These are phyloP conservation scores for Megaceryle maxima DNA, from an alignment of 2,113 vertebrate genomes.

Conservation along the genomic window DNA sequence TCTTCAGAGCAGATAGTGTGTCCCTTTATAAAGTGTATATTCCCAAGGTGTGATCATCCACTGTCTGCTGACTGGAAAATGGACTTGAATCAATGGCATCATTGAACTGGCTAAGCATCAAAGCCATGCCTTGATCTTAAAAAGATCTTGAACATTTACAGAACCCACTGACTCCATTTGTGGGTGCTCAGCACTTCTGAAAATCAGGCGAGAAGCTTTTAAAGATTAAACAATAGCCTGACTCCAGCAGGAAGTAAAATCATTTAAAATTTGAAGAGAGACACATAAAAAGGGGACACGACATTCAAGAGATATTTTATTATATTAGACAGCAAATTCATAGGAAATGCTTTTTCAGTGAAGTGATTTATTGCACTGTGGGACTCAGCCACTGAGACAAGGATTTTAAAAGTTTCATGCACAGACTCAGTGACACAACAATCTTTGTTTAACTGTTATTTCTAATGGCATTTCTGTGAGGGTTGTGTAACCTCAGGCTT, in stretches of 20 bases:
- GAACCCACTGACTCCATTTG: not conserved
- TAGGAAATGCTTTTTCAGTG: conserved; percentile 29
- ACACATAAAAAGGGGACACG: conserved; percentile 38
- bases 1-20: not conserved
- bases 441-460: not conserved
- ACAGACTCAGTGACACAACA: not conserved
- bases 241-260: conserved; percentile 28
- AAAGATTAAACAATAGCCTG: not conserved
- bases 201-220: conserved; percentile 16
- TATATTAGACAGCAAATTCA: conserved; percentile 30
- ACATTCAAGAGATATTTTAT: conserved; percentile 51
- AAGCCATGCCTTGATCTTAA: not conserved
- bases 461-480: not conserved
- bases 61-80: not conserved
- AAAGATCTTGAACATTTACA: not conserved
- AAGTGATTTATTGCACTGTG: conserved; percentile 10
- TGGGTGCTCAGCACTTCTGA: conserved; percentile 35
- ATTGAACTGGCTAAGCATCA: not conserved
- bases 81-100: not conserved
- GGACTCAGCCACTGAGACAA: not conserved
- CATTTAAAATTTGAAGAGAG: not conserved
- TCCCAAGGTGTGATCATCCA: not conserved
- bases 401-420: not conserved
- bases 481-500: not conserved
- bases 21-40: not conserved